phyloP scores from a whole-genome alignment of 2,797 vertebrate species.

The Hozukius guyotensis region DNA sequence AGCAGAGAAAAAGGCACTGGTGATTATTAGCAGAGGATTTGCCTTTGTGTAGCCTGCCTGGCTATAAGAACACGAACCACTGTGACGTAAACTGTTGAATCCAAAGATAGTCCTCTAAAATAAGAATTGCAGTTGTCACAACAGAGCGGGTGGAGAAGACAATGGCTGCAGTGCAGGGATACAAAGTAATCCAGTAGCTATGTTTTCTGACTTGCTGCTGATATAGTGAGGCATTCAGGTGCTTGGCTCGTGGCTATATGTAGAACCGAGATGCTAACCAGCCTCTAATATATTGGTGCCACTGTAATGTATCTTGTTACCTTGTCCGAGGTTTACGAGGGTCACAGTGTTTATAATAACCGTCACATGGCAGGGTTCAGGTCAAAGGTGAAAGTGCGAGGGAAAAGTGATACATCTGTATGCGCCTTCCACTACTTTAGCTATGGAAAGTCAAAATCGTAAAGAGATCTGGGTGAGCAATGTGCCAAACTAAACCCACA shows the following conservation, averaged over 20 bases:
- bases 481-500: neutral
- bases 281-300: neutral
- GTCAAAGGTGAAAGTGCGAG: constrained; percentile 31
- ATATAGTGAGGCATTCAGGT: constrained; percentile 16
- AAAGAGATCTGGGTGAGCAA: neutral
- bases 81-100: constrained; percentile 47
- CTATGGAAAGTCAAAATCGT: neutral
- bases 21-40: constrained; percentile 61
- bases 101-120: constrained; percentile 53
- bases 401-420: neutral
- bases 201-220: constrained; percentile 26
- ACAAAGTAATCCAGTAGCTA: constrained; percentile 15
- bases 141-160: constrained; percentile 14
- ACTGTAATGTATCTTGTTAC: constrained; percentile 41
- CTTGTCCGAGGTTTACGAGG: constrained; percentile 40
- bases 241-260: constrained; percentile 25
- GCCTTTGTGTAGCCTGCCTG: constrained; percentile 28
- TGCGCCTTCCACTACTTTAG: neutral
- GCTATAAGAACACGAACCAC: constrained; percentile 26
- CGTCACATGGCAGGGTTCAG: neutral
- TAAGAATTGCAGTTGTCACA: constrained; percentile 52
- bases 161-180: neutral
- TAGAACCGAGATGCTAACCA: constrained; percentile 4
- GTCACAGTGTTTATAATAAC: constrained; percentile 36
- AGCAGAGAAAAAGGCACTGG: constrained; percentile 37